These are phyloP conservation scores for Pristionchus fissidentatus DNA, from an alignment of 2,888 invertebrate genomes.

Conservation along the genomic window DNA sequence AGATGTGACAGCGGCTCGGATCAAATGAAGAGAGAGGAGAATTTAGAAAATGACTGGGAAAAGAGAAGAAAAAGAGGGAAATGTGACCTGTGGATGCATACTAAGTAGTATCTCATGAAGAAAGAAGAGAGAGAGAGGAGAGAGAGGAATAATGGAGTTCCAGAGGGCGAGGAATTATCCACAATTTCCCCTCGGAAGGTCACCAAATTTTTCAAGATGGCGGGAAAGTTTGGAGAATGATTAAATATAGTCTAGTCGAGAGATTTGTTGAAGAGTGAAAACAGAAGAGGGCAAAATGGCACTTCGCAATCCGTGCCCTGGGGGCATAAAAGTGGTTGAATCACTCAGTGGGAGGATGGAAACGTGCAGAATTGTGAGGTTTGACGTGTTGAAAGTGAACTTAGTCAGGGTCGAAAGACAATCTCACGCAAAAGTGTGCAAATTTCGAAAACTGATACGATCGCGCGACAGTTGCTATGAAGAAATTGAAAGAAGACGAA, in stretches of 20 bases:
- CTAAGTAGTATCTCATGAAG: not conserved
- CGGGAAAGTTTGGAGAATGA: not conserved
- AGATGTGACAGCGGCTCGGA: too few species aligned
- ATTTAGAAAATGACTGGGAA: not conserved
- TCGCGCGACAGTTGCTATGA: too few species aligned
- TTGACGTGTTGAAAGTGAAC: too few species aligned
- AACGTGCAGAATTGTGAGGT: too few species aligned
- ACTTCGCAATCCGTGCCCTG: too few species aligned
- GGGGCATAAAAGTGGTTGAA: too few species aligned
- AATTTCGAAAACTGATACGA: too few species aligned
- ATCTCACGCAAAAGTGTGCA: too few species aligned
- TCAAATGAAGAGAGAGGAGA: not conserved
- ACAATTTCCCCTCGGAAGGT: slow-evolving; percentile 1
- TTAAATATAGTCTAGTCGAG: not conserved
- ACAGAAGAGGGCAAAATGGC: not conserved
- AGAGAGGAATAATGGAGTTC: slow-evolving; percentile 27
- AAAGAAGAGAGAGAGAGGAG: not conserved
- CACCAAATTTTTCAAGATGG: too few species aligned
- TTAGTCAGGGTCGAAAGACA: too few species aligned
- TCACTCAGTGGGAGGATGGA: too few species aligned
- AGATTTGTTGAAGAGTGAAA: not conserved
- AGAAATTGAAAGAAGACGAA: too few species aligned
- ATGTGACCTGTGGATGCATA: not conserved
- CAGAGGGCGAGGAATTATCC: slow-evolving; percentile 3
- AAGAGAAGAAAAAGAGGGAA: not conserved